Evolutionary conservation across 2,113 vertebrate genomes (phyloP), one percentile per base, ranked within the genome.

Genomic region (Numida meleagris): DNA sequence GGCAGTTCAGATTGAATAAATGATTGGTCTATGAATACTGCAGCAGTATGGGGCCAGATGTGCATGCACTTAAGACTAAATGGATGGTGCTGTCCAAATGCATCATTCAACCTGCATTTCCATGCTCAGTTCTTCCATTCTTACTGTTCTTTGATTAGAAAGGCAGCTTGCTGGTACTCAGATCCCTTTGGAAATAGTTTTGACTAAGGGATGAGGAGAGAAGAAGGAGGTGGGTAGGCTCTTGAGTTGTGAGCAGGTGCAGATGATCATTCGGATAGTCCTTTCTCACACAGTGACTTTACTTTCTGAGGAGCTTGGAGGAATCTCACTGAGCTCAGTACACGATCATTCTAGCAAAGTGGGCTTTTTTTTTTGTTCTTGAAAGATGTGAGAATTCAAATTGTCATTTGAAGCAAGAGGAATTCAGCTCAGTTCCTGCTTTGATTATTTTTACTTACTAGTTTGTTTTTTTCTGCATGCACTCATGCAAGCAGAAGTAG

Each of bases 231-330:
- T 55, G 58, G 38, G 12, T 18, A 38, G 40, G 27, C 33, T 55
- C 40, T n/a, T n/a, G 34, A 67, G 10, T 14, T 0, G 1, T 38
- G 15, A 67, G 59, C 27, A 38, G 15, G 12, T 66, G 23, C 21
- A 57, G 27, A 10, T 43, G 17, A 42, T 31, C 3, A 0, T 43
- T 58, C 53, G 12, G 12, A 43, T 67, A 17, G 23, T 50, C 50
- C 31, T 14, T 33, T 74, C 14, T 48, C 11, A 24, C 0, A 0
- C 55, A 36, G 8, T 73, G 0, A 2, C 20, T 40, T 55, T 77
- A 83, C 40, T n/a, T 50, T 58, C 71, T 42, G 59, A 18, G 17
- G 8, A 73, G 21, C 40, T 14, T 29, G 0, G 46, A 25, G 74
- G 67, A 68, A 21, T 29, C 17, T 61, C 1, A 2, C 24, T 62